These are phyloP conservation scores for Halcyon chelicuti DNA, from an alignment of 2,797 vertebrate genomes.

Conservation along the genomic window DNA sequence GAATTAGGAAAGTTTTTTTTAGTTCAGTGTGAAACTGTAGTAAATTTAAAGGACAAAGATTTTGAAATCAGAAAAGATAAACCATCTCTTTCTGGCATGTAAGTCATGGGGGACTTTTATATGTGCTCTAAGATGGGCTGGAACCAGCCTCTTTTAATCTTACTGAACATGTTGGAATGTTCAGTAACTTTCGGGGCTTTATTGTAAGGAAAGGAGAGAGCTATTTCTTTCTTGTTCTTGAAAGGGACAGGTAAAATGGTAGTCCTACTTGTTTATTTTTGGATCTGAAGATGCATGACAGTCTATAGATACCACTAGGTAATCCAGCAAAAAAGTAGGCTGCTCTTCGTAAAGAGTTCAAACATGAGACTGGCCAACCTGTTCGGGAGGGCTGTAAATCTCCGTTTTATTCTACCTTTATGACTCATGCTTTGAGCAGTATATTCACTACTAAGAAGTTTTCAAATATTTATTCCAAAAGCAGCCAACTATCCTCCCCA, in stretches of 20 bases:
- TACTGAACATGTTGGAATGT: not conserved
- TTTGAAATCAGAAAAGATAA: not conserved
- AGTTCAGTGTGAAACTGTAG: not conserved
- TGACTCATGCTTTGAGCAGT: not conserved
- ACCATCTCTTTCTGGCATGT: not conserved
- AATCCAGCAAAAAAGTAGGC: not conserved
- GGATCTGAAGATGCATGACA: conserved; percentile 4
- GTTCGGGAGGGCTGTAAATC: not conserved
- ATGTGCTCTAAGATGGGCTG: not conserved
- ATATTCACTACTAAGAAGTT: not conserved
- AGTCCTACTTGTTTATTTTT: conserved; percentile 45
- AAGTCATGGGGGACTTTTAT: not conserved
- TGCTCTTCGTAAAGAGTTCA: not conserved
- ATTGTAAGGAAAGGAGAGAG: not conserved
- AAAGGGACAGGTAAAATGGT: conserved; percentile 23
- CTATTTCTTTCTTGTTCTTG: conserved; percentile 19
- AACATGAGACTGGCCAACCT: not conserved
- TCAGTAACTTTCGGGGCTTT: not conserved
- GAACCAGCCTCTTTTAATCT: not conserved
- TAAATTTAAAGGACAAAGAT: not conserved
- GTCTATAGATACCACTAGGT: conserved; percentile 45
- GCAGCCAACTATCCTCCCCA: not conserved
- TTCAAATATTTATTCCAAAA: not conserved
- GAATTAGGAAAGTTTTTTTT: not conserved
- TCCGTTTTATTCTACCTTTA: not conserved